phyloP scores from a whole-genome alignment of 2,797 vertebrate species.

The Dryobates pubescens region DNA sequence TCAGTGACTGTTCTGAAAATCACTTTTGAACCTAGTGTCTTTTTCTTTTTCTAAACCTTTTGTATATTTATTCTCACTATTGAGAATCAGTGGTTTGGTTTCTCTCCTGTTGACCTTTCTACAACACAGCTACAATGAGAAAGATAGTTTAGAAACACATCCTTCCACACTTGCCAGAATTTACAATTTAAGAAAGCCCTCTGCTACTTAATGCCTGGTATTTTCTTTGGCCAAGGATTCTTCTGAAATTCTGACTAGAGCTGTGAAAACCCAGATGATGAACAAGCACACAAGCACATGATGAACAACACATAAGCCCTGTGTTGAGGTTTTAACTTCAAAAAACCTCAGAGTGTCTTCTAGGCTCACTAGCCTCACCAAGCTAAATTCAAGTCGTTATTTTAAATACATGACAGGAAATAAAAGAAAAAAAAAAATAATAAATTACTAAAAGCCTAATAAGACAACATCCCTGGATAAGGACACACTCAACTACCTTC shows the following conservation, averaged over 20 bases:
- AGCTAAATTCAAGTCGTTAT: conserved; percentile 21
- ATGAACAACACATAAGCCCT: no score
- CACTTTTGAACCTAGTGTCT: neutral
- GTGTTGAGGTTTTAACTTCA: neutral
- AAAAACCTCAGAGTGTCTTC: conserved; percentile 1
- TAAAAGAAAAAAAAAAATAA: neutral
- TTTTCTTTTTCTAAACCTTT: neutral
- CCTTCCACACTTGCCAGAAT: conserved; percentile 53
- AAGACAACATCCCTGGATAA: neutral
- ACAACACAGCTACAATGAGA: conserved; percentile 32
- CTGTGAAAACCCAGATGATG: conserved; percentile 45
- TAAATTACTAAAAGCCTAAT: neutral
- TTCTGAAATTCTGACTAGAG: conserved; percentile 50
- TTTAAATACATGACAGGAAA: conserved; percentile 13
- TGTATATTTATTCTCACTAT: conserved; percentile 19
- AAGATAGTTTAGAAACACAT: conserved; percentile 46
- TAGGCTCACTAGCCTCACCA: neutral
- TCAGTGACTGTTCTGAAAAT: neutral
- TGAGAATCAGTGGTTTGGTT: conserved; percentile 24
- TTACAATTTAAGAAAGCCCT: conserved; percentile 54
- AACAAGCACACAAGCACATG: conserved; percentile 37
- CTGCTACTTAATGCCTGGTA: conserved; percentile 44
- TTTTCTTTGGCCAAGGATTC: conserved; percentile 64
- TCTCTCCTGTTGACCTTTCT: conserved; percentile 29
- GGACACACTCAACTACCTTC: neutral